Percentiles rank a stretch among this genome's conserved stretches.
phyloP scores from a whole-genome alignment of 2,888 invertebrate genomes.

The Deilephila porcellus region DNA sequence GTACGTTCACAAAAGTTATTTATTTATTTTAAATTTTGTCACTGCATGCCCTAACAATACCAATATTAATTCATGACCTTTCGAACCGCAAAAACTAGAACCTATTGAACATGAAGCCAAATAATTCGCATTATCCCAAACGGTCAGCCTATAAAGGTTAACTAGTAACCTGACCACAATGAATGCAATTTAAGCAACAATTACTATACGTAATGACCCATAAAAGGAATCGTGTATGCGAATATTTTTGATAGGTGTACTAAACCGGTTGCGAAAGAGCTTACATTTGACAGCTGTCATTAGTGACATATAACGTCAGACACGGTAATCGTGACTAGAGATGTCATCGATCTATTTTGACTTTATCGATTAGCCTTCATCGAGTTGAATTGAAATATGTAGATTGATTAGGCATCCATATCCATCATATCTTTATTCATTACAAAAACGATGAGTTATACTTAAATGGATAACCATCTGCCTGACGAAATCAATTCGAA shows the following conservation, averaged over 20 bases:
- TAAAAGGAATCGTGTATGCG: slow-evolving; percentile 51
- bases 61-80: slow-evolving; percentile 9
- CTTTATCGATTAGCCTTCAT: slow-evolving; percentile 6
- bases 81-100: not conserved
- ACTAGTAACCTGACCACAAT: slow-evolving; percentile 11
- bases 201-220: slow-evolving; percentile 25
- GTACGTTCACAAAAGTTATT: not conserved
- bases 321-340: slow-evolving; percentile 33
- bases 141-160: slow-evolving; percentile 11
- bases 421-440: not conserved
- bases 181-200: slow-evolving; percentile 7
- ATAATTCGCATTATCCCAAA: slow-evolving; percentile 14
- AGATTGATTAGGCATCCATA: not conserved
- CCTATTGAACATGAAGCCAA: not conserved
- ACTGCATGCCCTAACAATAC: not conserved
- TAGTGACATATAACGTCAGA: slow-evolving; percentile 52
- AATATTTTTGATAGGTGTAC: slow-evolving; percentile 56
- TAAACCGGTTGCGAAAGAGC: slow-evolving; percentile 55
- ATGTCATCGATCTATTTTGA: not conserved
- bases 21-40: not conserved
- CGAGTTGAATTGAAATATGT: not conserved
- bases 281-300: slow-evolving; percentile 67
- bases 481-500: no score
- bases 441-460: no score
- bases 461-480: no score